Conservation (phyloP, 1,140 invertebrate genomes). For the Penaeus chinensis region DNA sequence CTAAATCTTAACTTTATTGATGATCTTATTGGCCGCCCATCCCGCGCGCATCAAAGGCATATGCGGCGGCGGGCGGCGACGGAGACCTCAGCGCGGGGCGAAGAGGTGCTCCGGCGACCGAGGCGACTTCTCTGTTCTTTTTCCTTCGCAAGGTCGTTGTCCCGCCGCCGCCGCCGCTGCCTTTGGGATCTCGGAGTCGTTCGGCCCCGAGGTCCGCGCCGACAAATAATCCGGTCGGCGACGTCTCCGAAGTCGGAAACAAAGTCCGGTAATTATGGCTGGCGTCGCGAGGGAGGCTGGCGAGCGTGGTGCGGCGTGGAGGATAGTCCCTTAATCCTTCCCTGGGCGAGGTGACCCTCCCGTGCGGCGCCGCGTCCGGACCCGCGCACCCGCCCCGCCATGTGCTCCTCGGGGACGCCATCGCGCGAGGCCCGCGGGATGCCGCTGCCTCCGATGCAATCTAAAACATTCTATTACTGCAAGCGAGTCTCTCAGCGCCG, state of each 20-base stretch:
- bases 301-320: not conserved
- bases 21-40: constrained; percentile 20
- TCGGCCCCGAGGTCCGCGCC: no score
- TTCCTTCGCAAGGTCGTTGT: no score
- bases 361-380: not conserved
- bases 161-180: no score
- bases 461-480: no score
- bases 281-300: constrained; percentile 3
- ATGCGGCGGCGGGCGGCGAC: not conserved
- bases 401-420: not conserved
- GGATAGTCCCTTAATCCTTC: constrained; percentile 14
- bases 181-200: no score
- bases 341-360: constrained; percentile 6
- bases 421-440: not conserved
- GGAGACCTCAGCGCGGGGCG: not conserved
- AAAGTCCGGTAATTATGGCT: not conserved
- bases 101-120: no score
- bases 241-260: not conserved
- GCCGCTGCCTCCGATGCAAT: no score
- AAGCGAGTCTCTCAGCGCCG: no score
- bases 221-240: no score
- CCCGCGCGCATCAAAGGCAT: not conserved
- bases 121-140: no score
- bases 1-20: constrained; percentile 27
- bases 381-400: not conserved